These are phyloP conservation scores for Synanthedon myopaeformis DNA, from an alignment of 2,888 invertebrate genomes.

Conservation along the genomic window DNA sequence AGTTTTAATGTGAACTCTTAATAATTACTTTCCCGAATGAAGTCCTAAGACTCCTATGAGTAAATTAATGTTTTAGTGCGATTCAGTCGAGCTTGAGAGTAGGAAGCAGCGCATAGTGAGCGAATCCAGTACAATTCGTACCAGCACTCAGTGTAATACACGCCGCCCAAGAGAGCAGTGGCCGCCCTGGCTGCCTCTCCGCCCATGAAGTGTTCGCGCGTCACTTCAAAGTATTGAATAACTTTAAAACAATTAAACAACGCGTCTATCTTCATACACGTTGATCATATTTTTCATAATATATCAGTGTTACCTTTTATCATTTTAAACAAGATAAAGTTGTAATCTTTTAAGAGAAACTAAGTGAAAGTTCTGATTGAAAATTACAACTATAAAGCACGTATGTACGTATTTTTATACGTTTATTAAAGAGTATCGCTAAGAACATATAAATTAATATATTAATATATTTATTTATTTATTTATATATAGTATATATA, in stretches of 20 bases:
- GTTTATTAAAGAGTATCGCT: too few relatives aligned
- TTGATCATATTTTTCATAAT: neutral
- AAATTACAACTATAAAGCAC: neutral
- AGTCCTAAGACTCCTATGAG: neutral
- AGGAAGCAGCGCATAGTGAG: constrained; percentile 2
- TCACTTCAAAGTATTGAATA: neutral
- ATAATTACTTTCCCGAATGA: neutral
- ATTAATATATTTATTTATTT: too few relatives aligned
- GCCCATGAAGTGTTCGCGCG: constrained; percentile 4
- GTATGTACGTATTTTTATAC: too few relatives aligned
- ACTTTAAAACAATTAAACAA: neutral
- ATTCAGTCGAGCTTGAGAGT: neutral
- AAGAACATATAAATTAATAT: too few relatives aligned
- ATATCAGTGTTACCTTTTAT: too few relatives aligned
- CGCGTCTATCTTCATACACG: neutral
- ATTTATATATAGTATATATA: too few relatives aligned
- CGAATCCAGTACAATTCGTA: constrained; percentile 2
- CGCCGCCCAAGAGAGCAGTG: constrained; percentile 20
- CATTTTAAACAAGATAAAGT: neutral
- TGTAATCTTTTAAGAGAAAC: neutral
- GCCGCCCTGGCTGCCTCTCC: constrained; percentile 12
- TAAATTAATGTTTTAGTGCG: neutral
- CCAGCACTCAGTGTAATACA: constrained; percentile 15
- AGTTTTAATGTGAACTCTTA: neutral
- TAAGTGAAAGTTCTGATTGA: neutral